Evolutionary conservation across 2,113 vertebrate species (phyloP).

Genomic region (Psettodes erumei): DNA sequence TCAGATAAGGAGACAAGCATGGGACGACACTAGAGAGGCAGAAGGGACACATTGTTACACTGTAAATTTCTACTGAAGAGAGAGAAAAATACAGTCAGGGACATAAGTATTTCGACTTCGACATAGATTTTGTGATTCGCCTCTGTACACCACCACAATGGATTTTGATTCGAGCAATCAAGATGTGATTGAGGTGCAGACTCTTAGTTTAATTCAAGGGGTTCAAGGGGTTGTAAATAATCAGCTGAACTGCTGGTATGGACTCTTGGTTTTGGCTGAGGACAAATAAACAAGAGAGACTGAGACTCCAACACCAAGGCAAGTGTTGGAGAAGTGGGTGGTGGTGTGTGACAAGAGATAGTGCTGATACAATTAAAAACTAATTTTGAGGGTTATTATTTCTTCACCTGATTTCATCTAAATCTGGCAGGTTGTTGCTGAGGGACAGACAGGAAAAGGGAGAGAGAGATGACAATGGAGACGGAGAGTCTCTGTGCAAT

Average conservation of each 20-base stretch:
- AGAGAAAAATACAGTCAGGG: neutral
- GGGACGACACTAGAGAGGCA: neutral
- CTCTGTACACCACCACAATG: too few relatives aligned
- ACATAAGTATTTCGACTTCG: too few relatives aligned
- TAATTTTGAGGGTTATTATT: constrained; percentile 53
- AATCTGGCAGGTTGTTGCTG: constrained; percentile 48
- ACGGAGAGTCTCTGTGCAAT: constrained; percentile 50
- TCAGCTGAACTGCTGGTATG: neutral
- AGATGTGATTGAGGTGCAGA: too few relatives aligned
- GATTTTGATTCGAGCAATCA: too few relatives aligned
- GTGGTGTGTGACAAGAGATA: constrained; percentile 36
- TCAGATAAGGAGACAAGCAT: constrained; percentile 8
- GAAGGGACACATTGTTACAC: neutral
- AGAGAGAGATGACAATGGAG: constrained; percentile 51
- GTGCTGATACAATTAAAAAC: constrained; percentile 53
- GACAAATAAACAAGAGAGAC: neutral
- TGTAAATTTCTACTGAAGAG: neutral
- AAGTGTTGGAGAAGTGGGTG: constrained; percentile 5
- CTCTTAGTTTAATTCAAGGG: too few relatives aligned
- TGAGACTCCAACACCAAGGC: neutral
- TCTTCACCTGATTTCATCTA: constrained; percentile 54
- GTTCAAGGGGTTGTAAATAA: too few relatives aligned
- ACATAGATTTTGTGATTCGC: too few relatives aligned
- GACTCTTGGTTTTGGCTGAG: neutral
- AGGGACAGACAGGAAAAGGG: neutral